Conservation (phyloP, 2,888 invertebrate genomes). For the Eumacrocentrus americanus region DNA sequence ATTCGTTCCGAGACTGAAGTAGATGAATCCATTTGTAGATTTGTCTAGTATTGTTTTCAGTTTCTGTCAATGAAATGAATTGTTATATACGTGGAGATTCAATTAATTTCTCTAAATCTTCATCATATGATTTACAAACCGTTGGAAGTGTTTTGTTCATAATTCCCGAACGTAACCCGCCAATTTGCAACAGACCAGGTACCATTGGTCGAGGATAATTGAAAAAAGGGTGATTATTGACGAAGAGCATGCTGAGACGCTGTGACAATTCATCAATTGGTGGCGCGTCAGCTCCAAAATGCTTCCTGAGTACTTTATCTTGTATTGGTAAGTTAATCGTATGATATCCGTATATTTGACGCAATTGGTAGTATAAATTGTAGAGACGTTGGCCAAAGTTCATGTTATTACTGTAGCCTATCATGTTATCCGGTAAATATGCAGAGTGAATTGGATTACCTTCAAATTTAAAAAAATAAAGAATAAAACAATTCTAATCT, state of each 20-base stretch:
- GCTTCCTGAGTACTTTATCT: constrained; percentile 6
- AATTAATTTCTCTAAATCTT: neutral
- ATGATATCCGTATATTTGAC: neutral
- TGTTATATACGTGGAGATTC: neutral
- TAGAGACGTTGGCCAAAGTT: constrained; percentile 1
- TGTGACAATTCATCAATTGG: neutral
- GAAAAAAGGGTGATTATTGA: constrained; percentile 7
- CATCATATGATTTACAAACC: neutral
- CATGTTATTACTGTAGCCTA: neutral
- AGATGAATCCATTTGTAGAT: constrained; percentile 43
- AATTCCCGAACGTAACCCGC: neutral
- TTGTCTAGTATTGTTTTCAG: constrained; percentile 35
- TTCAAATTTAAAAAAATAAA: constrained; percentile 17
- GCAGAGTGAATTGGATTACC: constrained; percentile 21
- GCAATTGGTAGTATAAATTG: neutral
- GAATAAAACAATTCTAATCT: constrained; percentile 18
- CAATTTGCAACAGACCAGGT: constrained; percentile 4
- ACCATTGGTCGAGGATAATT: constrained; percentile 7
- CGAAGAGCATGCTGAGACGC: neutral
- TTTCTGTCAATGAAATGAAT: neutral
- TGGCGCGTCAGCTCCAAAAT: constrained; percentile 11
- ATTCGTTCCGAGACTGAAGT: constrained; percentile 41
- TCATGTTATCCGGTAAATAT: neutral
- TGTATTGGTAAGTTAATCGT: neutral
- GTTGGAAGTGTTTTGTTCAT: constrained; percentile 2